Evolutionary conservation across 2,113 vertebrate species (phyloP).

Genomic region (Casuarius casuarius): DNA sequence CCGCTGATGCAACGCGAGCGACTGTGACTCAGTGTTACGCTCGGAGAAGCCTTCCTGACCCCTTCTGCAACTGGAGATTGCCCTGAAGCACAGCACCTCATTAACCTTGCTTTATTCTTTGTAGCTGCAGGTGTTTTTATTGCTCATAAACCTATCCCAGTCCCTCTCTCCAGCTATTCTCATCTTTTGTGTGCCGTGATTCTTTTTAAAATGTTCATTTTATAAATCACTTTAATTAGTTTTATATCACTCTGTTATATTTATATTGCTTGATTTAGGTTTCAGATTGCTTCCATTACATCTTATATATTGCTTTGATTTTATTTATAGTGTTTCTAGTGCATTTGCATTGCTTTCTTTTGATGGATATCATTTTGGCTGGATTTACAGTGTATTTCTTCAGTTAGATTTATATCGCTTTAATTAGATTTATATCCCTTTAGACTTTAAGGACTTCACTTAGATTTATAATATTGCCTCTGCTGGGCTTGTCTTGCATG

Average conservation of each 20-base stretch:
- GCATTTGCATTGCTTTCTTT: slow-evolving; percentile 67
- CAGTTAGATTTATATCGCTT: slow-evolving; percentile 69
- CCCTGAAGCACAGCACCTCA: not conserved
- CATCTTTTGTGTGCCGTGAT: not conserved
- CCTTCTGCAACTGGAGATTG: not conserved
- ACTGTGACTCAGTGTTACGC: accelerated
- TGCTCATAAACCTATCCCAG: not conserved
- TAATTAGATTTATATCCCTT: slow-evolving; percentile 77
- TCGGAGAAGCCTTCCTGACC: not conserved
- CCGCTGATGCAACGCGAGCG: accelerated
- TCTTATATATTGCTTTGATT: slow-evolving; percentile 41
- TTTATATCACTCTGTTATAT: slow-evolving; percentile 37
- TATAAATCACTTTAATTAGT: slow-evolving; percentile 61
- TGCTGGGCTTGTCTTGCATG: not conserved
- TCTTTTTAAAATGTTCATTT: slow-evolving; percentile 16
- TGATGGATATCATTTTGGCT: slow-evolving; percentile 62
- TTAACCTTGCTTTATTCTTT: not conserved
- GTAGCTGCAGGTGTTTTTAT: not conserved
- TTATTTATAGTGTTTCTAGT: slow-evolving; percentile 58
- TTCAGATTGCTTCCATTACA: slow-evolving; percentile 19
- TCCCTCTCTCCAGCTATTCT: not conserved
- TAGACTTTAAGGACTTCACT: slow-evolving; percentile 40
- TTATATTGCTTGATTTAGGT: slow-evolving; percentile 32
- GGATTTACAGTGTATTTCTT: slow-evolving; percentile 68
- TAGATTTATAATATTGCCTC: slow-evolving; percentile 51